Conservation (phyloP, 23 tunicate genomes). For the Ascidia mentula region DNA sequence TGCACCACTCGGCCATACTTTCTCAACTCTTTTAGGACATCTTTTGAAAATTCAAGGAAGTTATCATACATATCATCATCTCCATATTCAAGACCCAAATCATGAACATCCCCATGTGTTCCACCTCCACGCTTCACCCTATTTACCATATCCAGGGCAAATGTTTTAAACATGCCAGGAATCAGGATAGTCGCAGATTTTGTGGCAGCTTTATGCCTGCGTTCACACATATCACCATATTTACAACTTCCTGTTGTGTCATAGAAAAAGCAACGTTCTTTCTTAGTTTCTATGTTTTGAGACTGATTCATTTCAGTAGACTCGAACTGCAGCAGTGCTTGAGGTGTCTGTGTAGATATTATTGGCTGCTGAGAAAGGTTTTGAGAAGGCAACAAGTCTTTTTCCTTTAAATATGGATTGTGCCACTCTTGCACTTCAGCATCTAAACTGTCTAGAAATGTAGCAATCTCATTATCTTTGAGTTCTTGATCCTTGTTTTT, state of each 20-base stretch:
- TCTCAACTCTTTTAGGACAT: constrained; percentile 60
- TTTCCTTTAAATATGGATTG: neutral
- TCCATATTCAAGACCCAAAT: constrained; percentile 44
- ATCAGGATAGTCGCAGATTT: constrained; percentile 38
- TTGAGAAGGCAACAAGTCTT: neutral
- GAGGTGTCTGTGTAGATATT: neutral
- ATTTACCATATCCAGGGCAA: constrained; percentile 63
- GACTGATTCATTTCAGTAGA: neutral
- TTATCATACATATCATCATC: constrained; percentile 79
- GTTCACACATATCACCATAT: neutral
- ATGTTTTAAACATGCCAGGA: constrained; percentile 66
- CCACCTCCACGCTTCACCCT: constrained; percentile 21
- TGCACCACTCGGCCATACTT: constrained; percentile 49
- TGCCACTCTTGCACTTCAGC: neutral
- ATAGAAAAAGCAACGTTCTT: constrained; percentile 2
- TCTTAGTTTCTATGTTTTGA: neutral
- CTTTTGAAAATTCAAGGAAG: constrained; percentile 64
- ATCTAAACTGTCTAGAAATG: neutral
- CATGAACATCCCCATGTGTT: constrained; percentile 37
- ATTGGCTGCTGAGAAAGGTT: neutral
- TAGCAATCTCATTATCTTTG: neutral
- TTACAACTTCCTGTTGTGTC: neutral
- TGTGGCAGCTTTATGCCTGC: neutral
- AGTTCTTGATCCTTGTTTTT: neutral
- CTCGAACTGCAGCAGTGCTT: neutral